Evolutionary conservation across 2,113 vertebrate species (phyloP), one percentile per base, ranked within the genome.

Genomic region (Periophthalmodon schlosseri): DNA sequence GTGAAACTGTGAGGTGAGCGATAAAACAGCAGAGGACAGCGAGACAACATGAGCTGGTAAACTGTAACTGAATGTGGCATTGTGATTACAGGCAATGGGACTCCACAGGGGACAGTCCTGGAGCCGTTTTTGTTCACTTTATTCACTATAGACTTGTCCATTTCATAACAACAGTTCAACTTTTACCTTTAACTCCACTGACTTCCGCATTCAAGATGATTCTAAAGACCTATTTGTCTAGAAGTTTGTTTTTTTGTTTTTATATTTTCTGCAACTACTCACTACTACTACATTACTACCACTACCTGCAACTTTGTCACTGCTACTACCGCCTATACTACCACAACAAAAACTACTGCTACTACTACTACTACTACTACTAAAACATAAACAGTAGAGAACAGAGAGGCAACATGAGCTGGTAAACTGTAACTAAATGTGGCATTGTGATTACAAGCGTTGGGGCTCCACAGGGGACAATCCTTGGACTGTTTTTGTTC

Each of bases 71-170:
- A 60, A 24, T 15, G 57, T 28, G 23, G 21, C 54, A 5, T n/a
- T 34, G 63, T 44, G 34, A 65, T n/a, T 11, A 65, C 15, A 18
- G 18, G 28, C 8, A n/a, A n/a, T 8, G 63, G 63, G 18, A 18
- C 34, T 65, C 63, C 63, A 21, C 63, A 65, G 63, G 60, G 63
- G 34, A 65, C 63, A 11, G 34, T n/a, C 63, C 63, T 39, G 63
- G 20, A 18, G 2, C 63, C 20, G 12, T 44, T 44, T 44, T 44
- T 44, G 15, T 64, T 36, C 33, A 16, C 28, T 34, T 63, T 36
- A 34, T 36, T 15, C 12, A 13, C 23, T 33, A 6, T 3, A 0
- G 13, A 15, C 13, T 28, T 60, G 24, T 60, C 4, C 21, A 12
- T 57, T 57, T 57, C 21, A 57, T 9, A 57, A 23, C n/a, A 1